phyloP scores from a whole-genome alignment of 2,888 invertebrate species.

The Busseola fusca region DNA sequence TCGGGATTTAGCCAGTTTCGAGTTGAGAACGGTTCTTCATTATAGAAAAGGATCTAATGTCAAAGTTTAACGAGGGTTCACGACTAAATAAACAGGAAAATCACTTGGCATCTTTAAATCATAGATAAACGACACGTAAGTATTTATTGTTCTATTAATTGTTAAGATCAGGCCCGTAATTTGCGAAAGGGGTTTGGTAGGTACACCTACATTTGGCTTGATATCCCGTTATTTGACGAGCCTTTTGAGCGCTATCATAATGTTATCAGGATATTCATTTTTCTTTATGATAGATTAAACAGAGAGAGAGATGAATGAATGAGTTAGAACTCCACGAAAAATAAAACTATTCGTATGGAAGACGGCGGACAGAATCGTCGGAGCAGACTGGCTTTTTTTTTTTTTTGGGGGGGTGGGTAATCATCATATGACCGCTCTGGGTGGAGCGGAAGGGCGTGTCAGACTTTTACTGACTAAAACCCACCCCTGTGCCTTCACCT shows the following conservation, averaged over 20 bases:
- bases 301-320: background rate
- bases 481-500: too few relatives aligned
- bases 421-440: too few relatives aligned
- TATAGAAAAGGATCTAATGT: conserved; percentile 36
- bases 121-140: conserved; percentile 14
- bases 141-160: conserved; percentile 25
- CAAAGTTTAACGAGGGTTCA: conserved; percentile 45
- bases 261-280: too few relatives aligned
- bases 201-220: background rate
- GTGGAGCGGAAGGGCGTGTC: too few relatives aligned
- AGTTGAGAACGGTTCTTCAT: conserved; percentile 8
- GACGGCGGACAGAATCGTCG: too few relatives aligned
- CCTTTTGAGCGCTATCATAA: background rate
- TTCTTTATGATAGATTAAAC: background rate
- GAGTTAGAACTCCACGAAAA: background rate
- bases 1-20: background rate
- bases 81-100: conserved; percentile 44
- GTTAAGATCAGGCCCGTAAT: background rate
- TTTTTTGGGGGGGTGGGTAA: too few relatives aligned
- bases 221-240: background rate
- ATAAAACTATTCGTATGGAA: background rate
- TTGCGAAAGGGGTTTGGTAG: background rate
- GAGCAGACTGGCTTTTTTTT: too few relatives aligned
- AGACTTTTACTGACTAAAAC: too few relatives aligned
- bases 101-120: conserved; percentile 13